Conservation (phyloP, 2,888 invertebrate genomes). For the Apomyelois bistriatella region DNA sequence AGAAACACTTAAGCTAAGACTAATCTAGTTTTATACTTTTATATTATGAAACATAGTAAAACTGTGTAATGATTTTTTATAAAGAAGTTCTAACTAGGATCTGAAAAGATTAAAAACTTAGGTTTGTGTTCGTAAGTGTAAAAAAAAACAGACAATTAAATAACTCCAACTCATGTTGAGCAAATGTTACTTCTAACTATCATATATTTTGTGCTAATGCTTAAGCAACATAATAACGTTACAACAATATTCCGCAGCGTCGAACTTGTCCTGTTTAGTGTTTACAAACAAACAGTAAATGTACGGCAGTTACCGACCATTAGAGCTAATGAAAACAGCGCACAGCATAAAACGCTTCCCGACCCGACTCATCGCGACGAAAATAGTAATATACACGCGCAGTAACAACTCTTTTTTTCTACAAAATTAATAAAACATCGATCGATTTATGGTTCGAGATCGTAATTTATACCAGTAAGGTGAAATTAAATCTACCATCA, state of each 20-base stretch:
- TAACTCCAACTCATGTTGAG: too few species aligned
- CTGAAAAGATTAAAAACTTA: too few species aligned
- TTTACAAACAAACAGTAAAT: constrained; percentile 10
- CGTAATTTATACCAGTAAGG: constrained; percentile 64
- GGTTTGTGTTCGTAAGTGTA: too few species aligned
- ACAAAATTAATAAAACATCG: constrained; percentile 33
- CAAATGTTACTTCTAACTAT: too few species aligned
- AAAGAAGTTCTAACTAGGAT: too few species aligned
- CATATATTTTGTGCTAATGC: not conserved
- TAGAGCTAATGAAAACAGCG: constrained; percentile 7
- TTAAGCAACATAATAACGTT: not conserved
- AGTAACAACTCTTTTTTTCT: constrained; percentile 12
- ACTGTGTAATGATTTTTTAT: too few species aligned
- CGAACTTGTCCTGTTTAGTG: not conserved
- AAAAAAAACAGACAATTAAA: too few species aligned
- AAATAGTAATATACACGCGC: constrained; percentile 5
- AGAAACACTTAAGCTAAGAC: too few species aligned
- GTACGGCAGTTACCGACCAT: constrained; percentile 7
- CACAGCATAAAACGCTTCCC: not conserved
- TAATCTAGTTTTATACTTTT: too few species aligned
- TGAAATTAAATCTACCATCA: constrained; percentile 72
- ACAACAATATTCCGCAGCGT: constrained; percentile 2
- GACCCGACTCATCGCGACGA: not conserved
- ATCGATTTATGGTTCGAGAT: constrained; percentile 43
- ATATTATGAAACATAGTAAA: too few species aligned